Base-by-base conservation (phyloP, 2,888 invertebrate species). In the Drosophila mettleri region DNA sequence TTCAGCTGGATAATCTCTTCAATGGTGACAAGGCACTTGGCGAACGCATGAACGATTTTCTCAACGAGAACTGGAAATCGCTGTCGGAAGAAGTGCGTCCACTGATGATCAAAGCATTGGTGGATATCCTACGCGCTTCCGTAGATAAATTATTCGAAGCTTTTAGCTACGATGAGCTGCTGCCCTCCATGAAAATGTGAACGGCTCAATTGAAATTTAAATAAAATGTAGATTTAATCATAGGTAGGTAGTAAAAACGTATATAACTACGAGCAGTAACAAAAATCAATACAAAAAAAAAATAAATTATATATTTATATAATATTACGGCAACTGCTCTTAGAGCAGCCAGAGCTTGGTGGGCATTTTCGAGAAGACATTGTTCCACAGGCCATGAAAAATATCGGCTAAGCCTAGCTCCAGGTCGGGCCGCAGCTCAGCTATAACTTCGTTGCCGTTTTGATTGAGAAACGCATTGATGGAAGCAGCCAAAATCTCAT, bases 31-130 rank as follows among this genome's bases (percentile, higher is more conserved):
- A 93, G 58, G 94, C 95, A 66, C 90, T 96, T 58, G 95, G 95
- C 29, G 93, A 94, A 20, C 94, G 95, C 2, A 95, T 96, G 95
- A 96, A 96, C 90, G 91, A 94, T 31, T 96, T 96, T 89, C 90
- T 97, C 22, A 96, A 96, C 86, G 95, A 96, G 48, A 96, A 96
- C 89, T 96, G 96, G 96, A 93, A 94, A 80, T 93, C 93, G 31
- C 93, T 97, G 1, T 93, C 95, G 0, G 94, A 94, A 29, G 96
- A 96, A 83, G 93, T 97, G 5, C 95, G 95, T 80, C 94, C 94
- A 0, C 94, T 95, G 0, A 92, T 97, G 86, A 95, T 96, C 87
- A 94, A 94, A 58, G 93, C 94, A 0, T 93, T 95, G 46, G 93
- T 93, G 0, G 92, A 93, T 10, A 92, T 95, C 10, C 93, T 95